Base-by-base conservation (phyloP, 2,888 invertebrate species). In the Bursaphelenchus okinawaensis region DNA sequence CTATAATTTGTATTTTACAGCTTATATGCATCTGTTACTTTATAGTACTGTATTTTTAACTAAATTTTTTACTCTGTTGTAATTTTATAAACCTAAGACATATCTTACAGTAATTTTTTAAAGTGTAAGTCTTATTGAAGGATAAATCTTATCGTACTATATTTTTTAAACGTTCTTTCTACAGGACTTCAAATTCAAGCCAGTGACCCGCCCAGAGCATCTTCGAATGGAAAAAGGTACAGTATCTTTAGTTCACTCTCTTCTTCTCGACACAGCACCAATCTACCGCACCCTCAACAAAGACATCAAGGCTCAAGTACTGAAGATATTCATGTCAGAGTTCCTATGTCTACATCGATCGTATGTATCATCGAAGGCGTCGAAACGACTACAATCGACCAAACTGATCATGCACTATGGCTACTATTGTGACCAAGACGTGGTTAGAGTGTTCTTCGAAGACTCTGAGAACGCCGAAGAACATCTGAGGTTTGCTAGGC, bases 221-320 rank as follows among this genome's bases (percentile, higher is more conserved):
- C 19, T 55, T 12, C 51, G 60, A 24, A 60, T 60, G 60, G 60
- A 60, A 56, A n/a, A 23, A 1, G 60, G 55, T 1, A 55, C 55
- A 2, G 55, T 60, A 2, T 22, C 60, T 1, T 55, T 60, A 26
- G 12, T 60, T 16, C 51, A 60, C 6, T 23, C 60, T 1, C 20
- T 60, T 4, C 26, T 60, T 20, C 52, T 23, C 60, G 60, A 60
- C 22, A 24, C 23, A 16, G 19, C 57, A 12, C 55, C 52, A n/a
- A n/a, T 57, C 22, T 60, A 60, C 7, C 1, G 58, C 1, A 12
- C 8, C 2, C 27, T 60, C 19, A 16, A n/a, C 1, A 56, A 56
- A 56, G 55, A 26, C n/a, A 12, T 12, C 6, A 24, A 56, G 6
- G 19, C 16, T 19, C 19, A 16, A 2, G 3, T 24, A 12, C 9